Conservation (phyloP, 2,888 invertebrate species). For the Autographa gamma region DNA sequence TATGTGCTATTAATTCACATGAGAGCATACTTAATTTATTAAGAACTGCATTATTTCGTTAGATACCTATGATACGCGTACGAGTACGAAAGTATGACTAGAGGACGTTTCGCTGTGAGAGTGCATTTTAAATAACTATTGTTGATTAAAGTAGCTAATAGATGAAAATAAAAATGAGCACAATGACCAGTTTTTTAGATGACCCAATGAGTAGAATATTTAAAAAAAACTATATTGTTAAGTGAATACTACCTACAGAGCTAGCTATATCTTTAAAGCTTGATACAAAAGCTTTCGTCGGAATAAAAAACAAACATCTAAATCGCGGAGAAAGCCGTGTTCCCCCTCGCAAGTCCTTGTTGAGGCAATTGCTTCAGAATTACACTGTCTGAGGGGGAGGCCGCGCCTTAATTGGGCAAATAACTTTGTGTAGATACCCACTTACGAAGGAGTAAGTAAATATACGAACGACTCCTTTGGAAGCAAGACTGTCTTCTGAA, state of each 20-base stretch:
- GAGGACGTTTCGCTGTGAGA: no score
- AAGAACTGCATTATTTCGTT: no score
- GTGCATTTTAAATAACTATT: no score
- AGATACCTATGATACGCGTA: no score
- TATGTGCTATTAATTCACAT: no score
- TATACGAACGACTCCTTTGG: conserved; percentile 53
- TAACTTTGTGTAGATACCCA: conserved; percentile 77
- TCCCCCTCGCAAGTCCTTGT: conserved; percentile 73
- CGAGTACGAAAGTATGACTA: no score
- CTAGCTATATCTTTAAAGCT: neutral
- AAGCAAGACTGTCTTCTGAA: neutral
- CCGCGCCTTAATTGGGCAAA: conserved; percentile 84
- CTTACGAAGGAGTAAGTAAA: conserved; percentile 70
- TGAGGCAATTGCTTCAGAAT: conserved; percentile 84
- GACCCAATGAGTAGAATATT: neutral
- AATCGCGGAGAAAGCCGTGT: conserved; percentile 75
- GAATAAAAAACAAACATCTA: conserved; percentile 56
- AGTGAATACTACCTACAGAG: neutral
- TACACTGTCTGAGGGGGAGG: conserved; percentile 78
- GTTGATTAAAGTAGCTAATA: no score
- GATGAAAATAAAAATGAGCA: neutral
- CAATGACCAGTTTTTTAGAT: neutral
- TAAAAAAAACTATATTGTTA: neutral
- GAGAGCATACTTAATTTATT: no score
- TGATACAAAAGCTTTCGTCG: conserved; percentile 26